Base-by-base conservation (phyloP, 2,888 invertebrate genomes). In the Polydrusus cervinus region DNA sequence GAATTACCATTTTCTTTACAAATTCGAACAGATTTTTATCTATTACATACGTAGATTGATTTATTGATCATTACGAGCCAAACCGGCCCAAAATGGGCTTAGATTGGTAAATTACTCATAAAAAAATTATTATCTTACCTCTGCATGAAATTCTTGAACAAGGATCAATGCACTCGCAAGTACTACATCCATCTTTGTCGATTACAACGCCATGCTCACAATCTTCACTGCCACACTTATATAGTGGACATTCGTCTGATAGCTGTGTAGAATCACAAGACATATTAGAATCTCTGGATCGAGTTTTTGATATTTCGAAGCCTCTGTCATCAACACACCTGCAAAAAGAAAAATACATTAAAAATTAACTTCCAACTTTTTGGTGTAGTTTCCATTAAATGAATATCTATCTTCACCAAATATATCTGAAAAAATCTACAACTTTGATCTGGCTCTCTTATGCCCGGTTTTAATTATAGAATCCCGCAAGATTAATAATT, bases 321-420 rank as follows among this genome's bases (percentile, higher is more conserved):
- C 96, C 96, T n/a, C 85, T 83, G 7, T 88, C 86, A 80, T 95
- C 93, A 0, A 95, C 95, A 84, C 96, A 96, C 95, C 78, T 78
- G 20, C 8, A 69, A 47, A 6, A 49, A 14, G 49, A 9, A 60
- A 57, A 53, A 20, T 14, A 53, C 53, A 49, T 18, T 45, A 30
- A 8, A 60, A 60, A 69, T 3, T 30, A 30, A 30, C 7, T 30
- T n/a, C n/a, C n/a, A n/a, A n/a, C n/a, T n/a, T n/a, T n/a, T n/a
- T n/a, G n/a, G n/a, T n/a, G n/a, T n/a, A n/a, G n/a, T n/a, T n/a
- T n/a, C n/a, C n/a, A n/a, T n/a, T n/a, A n/a, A n/a, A n/a, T n/a
- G n/a, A n/a, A n/a, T n/a, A n/a, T n/a, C n/a, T n/a, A n/a, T n/a
- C n/a, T n/a, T n/a, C n/a, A n/a, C n/a, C n/a, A n/a, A n/a, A n/a